A percentile compares a stretch with the other conserved stretches of the same genome.
These are phyloP conservation scores for Liasis olivaceus DNA, from an alignment of 2,797 vertebrate species.

Conservation along the genomic window DNA sequence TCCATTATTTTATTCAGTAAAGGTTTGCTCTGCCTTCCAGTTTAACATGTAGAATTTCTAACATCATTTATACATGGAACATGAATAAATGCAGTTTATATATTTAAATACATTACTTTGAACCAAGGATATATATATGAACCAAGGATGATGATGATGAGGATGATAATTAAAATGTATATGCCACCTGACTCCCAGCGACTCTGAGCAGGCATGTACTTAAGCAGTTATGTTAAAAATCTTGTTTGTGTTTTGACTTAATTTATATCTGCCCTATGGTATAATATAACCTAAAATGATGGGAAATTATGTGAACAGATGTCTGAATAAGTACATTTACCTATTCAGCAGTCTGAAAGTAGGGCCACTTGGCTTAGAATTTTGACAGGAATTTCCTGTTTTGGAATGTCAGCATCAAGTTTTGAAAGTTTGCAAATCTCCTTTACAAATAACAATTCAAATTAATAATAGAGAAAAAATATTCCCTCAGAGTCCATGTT, in stretches of 20 bases:
- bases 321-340: background rate
- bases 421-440: background rate
- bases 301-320: background rate
- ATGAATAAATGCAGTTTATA: background rate
- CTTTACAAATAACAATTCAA: background rate
- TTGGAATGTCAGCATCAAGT: background rate
- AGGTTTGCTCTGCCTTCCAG: background rate
- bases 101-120: background rate
- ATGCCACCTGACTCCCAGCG: background rate
- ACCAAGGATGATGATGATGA: background rate
- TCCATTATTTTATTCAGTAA: background rate
- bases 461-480: background rate
- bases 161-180: background rate
- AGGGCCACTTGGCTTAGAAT: background rate
- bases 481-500: background rate
- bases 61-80: background rate
- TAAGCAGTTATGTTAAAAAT: background rate
- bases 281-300: background rate
- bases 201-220: background rate
- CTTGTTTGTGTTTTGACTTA: background rate
- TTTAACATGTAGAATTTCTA: background rate
- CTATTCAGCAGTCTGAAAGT: background rate
- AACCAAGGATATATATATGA: background rate
- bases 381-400: background rate
- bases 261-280: background rate